Percentiles rank a stretch among this genome's conserved stretches.
These are phyloP conservation scores for Phania funesta DNA, from an alignment of 2,888 invertebrate genomes.

Conservation along the genomic window DNA sequence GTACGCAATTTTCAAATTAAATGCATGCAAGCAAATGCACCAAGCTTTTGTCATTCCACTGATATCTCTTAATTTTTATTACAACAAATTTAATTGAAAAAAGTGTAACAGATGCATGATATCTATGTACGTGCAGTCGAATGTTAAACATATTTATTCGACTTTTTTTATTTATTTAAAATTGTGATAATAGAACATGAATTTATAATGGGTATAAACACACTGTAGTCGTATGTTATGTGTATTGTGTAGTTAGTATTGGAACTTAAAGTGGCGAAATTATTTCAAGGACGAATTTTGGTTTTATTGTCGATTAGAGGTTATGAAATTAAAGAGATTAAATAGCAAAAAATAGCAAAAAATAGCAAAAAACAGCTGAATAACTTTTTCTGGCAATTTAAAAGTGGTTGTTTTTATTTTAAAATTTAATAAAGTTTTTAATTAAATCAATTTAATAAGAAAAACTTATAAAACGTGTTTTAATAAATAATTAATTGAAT, in stretches of 20 bases:
- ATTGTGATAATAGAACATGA: slow-evolving; percentile 57
- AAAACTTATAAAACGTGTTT: too few relatives aligned
- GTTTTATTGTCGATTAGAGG: slow-evolving; percentile 28
- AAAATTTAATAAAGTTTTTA: too few relatives aligned
- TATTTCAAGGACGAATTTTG: slow-evolving; percentile 57
- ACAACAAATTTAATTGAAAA: slow-evolving; percentile 47
- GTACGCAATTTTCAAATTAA: slow-evolving; percentile 77
- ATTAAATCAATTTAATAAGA: too few relatives aligned
- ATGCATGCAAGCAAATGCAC: slow-evolving; percentile 70
- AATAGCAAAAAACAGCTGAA: too few relatives aligned
- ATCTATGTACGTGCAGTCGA: slow-evolving; percentile 15
- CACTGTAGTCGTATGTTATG: background rate
- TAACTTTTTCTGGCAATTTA: too few relatives aligned
- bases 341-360: background rate
- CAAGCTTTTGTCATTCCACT: slow-evolving; percentile 24
- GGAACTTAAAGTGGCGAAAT: slow-evolving; percentile 33
- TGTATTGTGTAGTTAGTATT: background rate
- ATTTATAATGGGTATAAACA: slow-evolving; percentile 35
- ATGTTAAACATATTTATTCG: slow-evolving; percentile 34
- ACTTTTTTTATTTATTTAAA: slow-evolving; percentile 22
- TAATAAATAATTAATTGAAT: too few relatives aligned
- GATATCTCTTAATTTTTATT: background rate
- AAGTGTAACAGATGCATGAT: slow-evolving; percentile 41
- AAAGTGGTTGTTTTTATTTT: too few relatives aligned
- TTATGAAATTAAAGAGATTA: background rate